Conservation (phyloP, 2,113 vertebrate genomes). For the Grammomys surdaster region DNA sequence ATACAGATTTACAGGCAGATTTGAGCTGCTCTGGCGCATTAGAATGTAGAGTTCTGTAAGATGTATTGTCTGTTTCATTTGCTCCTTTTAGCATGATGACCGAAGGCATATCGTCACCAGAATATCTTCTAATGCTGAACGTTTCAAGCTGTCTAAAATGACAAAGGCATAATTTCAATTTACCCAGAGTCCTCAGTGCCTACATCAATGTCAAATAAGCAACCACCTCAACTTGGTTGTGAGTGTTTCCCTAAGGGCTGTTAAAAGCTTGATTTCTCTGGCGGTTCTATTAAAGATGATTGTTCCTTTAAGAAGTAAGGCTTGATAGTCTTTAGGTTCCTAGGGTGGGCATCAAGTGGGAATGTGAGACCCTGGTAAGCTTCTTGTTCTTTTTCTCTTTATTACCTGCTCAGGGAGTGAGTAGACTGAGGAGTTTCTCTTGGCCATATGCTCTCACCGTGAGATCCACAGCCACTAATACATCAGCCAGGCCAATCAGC, state of each 20-base stretch:
- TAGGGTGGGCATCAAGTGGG: not conserved
- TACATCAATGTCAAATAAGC: not conserved
- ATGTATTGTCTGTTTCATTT: not conserved
- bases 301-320: not conserved
- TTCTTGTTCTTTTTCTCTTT: not conserved
- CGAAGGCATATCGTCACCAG: not conserved
- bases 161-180: not conserved
- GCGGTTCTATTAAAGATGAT: not conserved
- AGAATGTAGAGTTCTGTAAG: not conserved
- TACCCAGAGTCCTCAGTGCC: not conserved
- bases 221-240: not conserved
- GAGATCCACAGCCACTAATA: not conserved
- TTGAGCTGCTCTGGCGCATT: not conserved
- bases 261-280: not conserved
- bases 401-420: not conserved
- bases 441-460: not conserved
- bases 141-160: not conserved
- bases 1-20: not conserved
- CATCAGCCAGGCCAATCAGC: not conserved
- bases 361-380: not conserved
- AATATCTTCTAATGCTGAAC: not conserved
- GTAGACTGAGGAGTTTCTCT: not conserved
- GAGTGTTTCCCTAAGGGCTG: not conserved
- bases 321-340: too few species aligned
- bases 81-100: constrained; percentile 16